Evolutionary conservation across 2,113 vertebrate species (phyloP).

Genomic region (Gobio gobio): DNA sequence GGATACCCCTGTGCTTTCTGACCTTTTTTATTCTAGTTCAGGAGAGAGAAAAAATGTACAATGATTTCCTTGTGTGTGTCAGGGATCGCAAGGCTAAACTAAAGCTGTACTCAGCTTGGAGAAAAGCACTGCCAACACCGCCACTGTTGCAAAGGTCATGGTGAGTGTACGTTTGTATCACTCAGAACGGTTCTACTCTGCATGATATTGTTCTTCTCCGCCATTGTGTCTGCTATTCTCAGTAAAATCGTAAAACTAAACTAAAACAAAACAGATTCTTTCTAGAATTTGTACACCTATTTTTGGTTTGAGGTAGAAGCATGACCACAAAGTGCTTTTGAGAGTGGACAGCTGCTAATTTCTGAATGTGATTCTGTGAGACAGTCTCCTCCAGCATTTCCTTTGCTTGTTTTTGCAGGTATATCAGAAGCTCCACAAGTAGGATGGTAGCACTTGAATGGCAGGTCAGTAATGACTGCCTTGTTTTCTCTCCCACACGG

Average conservation of each 20-base stretch:
- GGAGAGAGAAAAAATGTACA: slow-evolving; percentile 2
- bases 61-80: slow-evolving; percentile 1
- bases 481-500: slow-evolving; percentile 35
- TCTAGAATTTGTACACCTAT: background rate
- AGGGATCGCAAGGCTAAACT: background rate
- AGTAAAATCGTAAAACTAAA: background rate
- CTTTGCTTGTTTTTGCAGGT: slow-evolving; percentile 20
- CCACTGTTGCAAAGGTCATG: background rate
- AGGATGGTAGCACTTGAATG: slow-evolving; percentile 29
- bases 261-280: background rate
- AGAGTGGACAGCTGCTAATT: background rate
- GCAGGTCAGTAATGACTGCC: slow-evolving; percentile 33
- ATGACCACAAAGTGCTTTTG: background rate
- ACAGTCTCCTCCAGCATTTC: background rate
- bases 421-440: slow-evolving; percentile 11
- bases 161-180: background rate
- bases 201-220: background rate
- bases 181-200: background rate
- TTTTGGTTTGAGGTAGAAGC: background rate
- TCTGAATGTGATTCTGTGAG: background rate
- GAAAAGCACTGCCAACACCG: background rate
- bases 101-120: background rate
- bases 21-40: slow-evolving; percentile 14
- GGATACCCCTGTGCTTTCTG: slow-evolving; percentile 4
- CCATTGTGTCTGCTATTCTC: background rate